Base-by-base conservation (phyloP, 2,888 invertebrate species). In the Chaetogeoica ovagalla region DNA sequence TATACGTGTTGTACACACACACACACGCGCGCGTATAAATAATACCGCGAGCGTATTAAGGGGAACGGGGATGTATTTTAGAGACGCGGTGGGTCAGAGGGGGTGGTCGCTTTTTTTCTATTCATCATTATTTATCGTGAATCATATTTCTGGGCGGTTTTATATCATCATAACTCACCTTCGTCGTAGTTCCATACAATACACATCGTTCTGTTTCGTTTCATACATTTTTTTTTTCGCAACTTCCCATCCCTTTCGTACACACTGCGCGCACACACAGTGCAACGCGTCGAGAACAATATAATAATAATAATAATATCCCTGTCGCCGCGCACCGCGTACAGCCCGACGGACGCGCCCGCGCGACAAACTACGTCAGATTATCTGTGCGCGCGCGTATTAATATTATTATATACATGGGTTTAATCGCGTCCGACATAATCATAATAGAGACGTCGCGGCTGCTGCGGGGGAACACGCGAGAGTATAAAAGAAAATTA, bases 101-200 rank as follows among this genome's bases (percentile, higher is more conserved):
- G 30, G 30, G 4, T 1, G 30, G 30, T 30, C 30, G 30, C 30
- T 30, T 30, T 30, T 30, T 30, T 30, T 30, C 30, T 30, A 30
- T 30, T 30, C 30, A 30, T 30, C 30, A 30, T 30, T 71, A 79
- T 79, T 79, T 70, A 71, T 79, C 43, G 57, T 79, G 79, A 79
- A 79, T 79, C 79, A 71, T 79, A 79, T 79, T 79, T 79, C 79
- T 79, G 79, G 79, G 79, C 79, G 79, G 79, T 79, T 79, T n/a
- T 79, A 79, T 71, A 79, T 79, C 43, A 9, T 43, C 79, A 79
- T 79, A 79, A 79, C 79, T 79, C 70, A 79, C 71, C 79, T 71
- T 21, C 6, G 30, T 30, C 30, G 30, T 30, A 1, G 30, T 30
- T 30, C 30, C 30, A 30, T 30, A 30, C 30, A 30, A 1, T 2